Base-by-base conservation (phyloP, 2,113 vertebrate genomes). In the Pterocles orientalis region DNA sequence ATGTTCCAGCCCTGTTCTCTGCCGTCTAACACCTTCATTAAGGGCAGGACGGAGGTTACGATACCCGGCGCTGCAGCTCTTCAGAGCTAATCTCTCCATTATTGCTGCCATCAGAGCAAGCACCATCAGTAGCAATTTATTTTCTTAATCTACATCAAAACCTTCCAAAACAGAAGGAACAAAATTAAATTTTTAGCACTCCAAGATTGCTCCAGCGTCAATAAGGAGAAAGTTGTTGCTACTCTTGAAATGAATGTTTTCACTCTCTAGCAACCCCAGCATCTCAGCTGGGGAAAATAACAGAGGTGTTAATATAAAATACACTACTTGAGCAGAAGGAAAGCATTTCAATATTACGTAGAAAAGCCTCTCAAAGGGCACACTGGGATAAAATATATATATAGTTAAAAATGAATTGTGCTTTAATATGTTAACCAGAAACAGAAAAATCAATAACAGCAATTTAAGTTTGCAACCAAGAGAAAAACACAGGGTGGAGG, bases 251-350 rank as follows among this genome's bases (percentile, higher is more conserved):
- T 76, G 28, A 70, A 78, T 50, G 73, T 79, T 89, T 82, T 80
- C 78, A 48, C 88, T 89, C 79, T 73, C 36, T 3, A 50, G 90
- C 96, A 73, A 31, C 61, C 24, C 76, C 60, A 39, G 89, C 43
- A 34, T 41, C 81, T 64, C 80, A 88, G 62, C 10, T 48, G n/a
- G 72, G 93, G 84, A 57, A 94, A 96, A 91, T 41, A 96, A 71
- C 33, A 20, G 85, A 72, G 36, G 69, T 28, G 54, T 92, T 86
- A 56, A 93, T 81, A 75, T 60, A 57, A 97, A 96, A 72, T 6
- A 71, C 56, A 43, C 70, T 64, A 68, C 88, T 83, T 95, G 94
- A 92, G 93, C 95, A 86, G 79, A 33, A 87, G 83, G 88, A 87
- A 85, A 90, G 47, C 64, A 82, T 84, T 57, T 29, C 90, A 80